phyloP scores from a whole-genome alignment of 2,797 vertebrate genomes.

The Chelmon rostratus region DNA sequence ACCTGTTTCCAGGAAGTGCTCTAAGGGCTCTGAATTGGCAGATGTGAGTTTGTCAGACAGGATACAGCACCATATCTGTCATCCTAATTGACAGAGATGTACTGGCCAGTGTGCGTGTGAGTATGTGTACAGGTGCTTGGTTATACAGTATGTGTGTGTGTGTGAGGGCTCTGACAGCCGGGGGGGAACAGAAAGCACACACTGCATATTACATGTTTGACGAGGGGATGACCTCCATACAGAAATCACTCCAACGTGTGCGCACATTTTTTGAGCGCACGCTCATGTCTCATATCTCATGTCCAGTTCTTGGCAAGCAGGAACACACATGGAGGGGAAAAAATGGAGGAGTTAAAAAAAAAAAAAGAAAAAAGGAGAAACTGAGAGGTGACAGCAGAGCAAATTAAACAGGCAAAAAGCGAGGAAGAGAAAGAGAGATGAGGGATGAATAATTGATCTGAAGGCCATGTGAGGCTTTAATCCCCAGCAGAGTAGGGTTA shows the following conservation, averaged over 20 bases:
- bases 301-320: not conserved
- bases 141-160: not conserved
- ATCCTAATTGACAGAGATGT: slow-evolving; percentile 65
- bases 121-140: slow-evolving; percentile 4
- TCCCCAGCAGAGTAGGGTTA: not conserved
- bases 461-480: slow-evolving; percentile 33
- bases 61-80: slow-evolving; percentile 51
- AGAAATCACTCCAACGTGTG: slow-evolving; percentile 1
- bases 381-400: slow-evolving; percentile 19
- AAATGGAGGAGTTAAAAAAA: not conserved
- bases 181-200: slow-evolving; percentile 12
- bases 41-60: slow-evolving; percentile 49
- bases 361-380: not conserved
- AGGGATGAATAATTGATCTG: slow-evolving; percentile 60
- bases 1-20: slow-evolving; percentile 38
- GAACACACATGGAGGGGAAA: not conserved
- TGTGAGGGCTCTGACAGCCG: slow-evolving; percentile 18
- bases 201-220: slow-evolving; percentile 3
- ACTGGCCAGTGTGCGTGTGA: slow-evolving; percentile 11
- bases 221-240: slow-evolving; percentile 1
- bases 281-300: not conserved
- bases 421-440: slow-evolving; percentile 21
- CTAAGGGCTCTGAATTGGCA: slow-evolving; percentile 36
- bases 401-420: slow-evolving; percentile 36
- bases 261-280: not conserved